Evolutionary conservation across 2,797 vertebrate species (phyloP).

Genomic region (Acridotheres tristis): DNA sequence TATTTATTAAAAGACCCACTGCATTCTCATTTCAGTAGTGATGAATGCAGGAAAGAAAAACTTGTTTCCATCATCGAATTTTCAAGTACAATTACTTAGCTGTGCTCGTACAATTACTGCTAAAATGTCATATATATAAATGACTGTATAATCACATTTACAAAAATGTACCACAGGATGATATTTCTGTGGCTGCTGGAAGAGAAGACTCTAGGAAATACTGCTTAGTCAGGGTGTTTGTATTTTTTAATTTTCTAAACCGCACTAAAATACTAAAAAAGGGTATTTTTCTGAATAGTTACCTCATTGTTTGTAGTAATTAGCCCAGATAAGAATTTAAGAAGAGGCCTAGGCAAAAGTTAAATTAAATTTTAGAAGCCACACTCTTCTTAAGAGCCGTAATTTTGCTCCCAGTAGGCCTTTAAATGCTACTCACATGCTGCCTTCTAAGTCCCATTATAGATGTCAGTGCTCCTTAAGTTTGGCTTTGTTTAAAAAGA

Average conservation of each 20-base stretch:
- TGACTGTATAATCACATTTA: constrained; percentile 1
- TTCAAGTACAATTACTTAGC: constrained; percentile 24
- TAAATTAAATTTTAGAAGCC: constrained; percentile 40
- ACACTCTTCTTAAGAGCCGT: background rate
- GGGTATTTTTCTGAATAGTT: background rate
- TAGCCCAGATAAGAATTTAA: background rate
- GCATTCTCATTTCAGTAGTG: background rate
- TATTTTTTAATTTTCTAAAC: background rate
- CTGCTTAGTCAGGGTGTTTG: background rate
- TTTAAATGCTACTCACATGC: constrained; percentile 16
- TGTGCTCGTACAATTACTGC: background rate
- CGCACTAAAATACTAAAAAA: background rate
- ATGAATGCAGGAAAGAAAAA: constrained; percentile 18
- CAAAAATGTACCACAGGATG: background rate
- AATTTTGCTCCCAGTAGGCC: constrained; percentile 44
- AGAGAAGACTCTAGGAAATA: background rate
- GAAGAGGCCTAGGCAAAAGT: constrained; percentile 8
- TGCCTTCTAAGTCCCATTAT: constrained; percentile 9
- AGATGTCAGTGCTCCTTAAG: constrained; percentile 22
- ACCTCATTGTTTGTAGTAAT: background rate
- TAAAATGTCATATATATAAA: constrained; percentile 15
- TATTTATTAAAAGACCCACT: constrained; percentile 23
- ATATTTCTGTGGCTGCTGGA: background rate
- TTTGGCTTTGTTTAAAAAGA: constrained; percentile 39
- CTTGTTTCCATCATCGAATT: constrained; percentile 20